Evolutionary conservation across 1,140 invertebrate genomes (phyloP).

Genomic region (Telenomus remus): DNA sequence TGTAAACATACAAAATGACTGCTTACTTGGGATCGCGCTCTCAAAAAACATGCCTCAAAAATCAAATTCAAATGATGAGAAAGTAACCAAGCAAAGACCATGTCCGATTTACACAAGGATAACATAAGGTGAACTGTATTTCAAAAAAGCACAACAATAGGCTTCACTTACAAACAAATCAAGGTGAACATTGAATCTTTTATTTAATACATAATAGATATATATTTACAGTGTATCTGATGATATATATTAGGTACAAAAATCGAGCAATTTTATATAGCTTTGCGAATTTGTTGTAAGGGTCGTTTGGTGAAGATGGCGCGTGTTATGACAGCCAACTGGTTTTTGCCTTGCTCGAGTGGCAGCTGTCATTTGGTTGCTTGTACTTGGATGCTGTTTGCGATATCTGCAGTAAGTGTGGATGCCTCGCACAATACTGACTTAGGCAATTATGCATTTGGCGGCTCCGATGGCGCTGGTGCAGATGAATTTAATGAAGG

Average conservation of each 20-base stretch:
- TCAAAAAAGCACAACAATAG: slow-evolving; percentile 19
- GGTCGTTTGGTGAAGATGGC: slow-evolving; percentile 66
- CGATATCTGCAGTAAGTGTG: slow-evolving; percentile 67
- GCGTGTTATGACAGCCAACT: slow-evolving; percentile 68
- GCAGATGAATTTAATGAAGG: slow-evolving; percentile 67
- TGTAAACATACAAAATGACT: slow-evolving; percentile 26
- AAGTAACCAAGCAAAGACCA: slow-evolving; percentile 42
- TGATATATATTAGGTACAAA: too few species aligned
- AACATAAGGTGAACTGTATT: slow-evolving; percentile 51
- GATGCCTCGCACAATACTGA: slow-evolving; percentile 67
- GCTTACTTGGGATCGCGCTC: slow-evolving; percentile 21
- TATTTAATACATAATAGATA: too few species aligned
- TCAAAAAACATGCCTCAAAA: slow-evolving; percentile 35
- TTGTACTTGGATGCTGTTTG: slow-evolving; percentile 70
- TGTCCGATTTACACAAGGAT: slow-evolving; percentile 41
- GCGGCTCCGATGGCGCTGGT: slow-evolving; percentile 49
- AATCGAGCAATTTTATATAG: too few species aligned
- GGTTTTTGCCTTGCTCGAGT: slow-evolving; percentile 68
- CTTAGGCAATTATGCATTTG: slow-evolving; percentile 66
- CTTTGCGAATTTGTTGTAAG: too few species aligned
- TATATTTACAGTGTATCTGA: too few species aligned
- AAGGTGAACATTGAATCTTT: slow-evolving; percentile 38
- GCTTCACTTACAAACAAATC: slow-evolving; percentile 26
- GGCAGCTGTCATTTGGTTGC: slow-evolving; percentile 71
- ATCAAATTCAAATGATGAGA: slow-evolving; percentile 32